Conservation (phyloP, 2,797 vertebrate species). For the Peromyscus eremicus region DNA sequence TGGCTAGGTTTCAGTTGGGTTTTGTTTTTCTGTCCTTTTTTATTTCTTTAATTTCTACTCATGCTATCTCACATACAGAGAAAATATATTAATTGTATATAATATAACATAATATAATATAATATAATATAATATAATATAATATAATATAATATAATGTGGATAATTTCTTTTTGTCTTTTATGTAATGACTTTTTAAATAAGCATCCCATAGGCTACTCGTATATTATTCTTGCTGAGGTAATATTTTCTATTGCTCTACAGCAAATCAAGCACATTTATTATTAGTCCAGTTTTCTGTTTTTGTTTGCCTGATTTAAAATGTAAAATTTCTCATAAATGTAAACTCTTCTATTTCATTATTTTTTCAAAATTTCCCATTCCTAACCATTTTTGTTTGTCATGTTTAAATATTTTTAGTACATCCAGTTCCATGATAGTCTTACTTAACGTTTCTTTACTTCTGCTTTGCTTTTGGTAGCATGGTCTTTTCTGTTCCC, state of each 20-base stretch:
- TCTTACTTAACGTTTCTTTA: constrained; percentile 32
- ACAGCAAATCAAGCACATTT: neutral
- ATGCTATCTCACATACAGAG: neutral
- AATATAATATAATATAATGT: neutral
- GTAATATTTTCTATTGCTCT: constrained; percentile 35
- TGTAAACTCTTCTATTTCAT: neutral
- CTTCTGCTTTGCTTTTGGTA: neutral
- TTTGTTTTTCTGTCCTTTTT: constrained; percentile 11
- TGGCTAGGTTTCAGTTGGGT: neutral
- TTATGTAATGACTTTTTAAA: constrained; percentile 6
- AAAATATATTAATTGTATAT: neutral
- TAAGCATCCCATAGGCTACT: neutral
- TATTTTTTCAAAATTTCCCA: constrained; percentile 21
- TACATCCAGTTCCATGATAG: constrained; percentile 10
- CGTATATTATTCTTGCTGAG: constrained; percentile 2
- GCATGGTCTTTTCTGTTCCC: neutral
- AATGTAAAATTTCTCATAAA: constrained; percentile 12
- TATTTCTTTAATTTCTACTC: neutral
- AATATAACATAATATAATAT: neutral
- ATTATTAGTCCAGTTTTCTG: constrained; percentile 54
- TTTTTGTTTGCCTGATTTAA: constrained; percentile 54
- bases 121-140: neutral
- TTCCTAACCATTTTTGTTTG: constrained; percentile 45
- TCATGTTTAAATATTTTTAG: constrained; percentile 49
- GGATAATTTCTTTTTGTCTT: constrained; percentile 7